Base-by-base conservation (phyloP, 2,888 invertebrate species). In the Orthosia gothica region DNA sequence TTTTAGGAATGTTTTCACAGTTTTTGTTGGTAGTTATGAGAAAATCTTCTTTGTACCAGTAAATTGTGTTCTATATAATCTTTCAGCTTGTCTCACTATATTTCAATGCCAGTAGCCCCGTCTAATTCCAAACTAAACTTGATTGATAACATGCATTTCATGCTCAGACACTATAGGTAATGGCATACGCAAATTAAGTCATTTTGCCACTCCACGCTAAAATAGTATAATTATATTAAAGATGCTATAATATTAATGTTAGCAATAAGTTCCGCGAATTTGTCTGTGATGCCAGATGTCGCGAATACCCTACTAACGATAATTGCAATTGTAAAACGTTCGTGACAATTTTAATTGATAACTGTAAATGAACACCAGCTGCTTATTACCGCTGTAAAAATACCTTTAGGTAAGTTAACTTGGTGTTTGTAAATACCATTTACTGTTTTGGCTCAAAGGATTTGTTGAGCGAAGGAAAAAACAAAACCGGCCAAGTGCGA, bases 261-360 rank as follows among this genome's bases (percentile, higher is more conserved):
- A n/a, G 74, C 71, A 70, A 85, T 85, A 75, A 79, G 75, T 85
- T 69, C 58, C 68, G 52, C 64, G 59, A 81, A 80, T 70, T 82
- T 54, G 59, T 70, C 52, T 58, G 49, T 61, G 54, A 67, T 62
- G 55, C 73, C 78, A 81, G 73, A 81, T 84, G 85, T 74, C 52
- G 57, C 49, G 69, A 69, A 69, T 64, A 61, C 49, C 65, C 16
- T 55, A 59, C 64, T 73, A 52, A 66, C 66, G 23, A 75, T 85
- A 79, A 82, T 76, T 62, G 73, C 58, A 78, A 64, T 76, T 62
- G 73, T 62, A 78, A 64, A 66, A 45, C 45, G 61, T 71, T 72
- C 58, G 63, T 26, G 64, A 76, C 76, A 67, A 80, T 73, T 76
- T 67, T 69, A 82, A 76, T 70, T 67, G 49, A 50, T 64, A 69